Evolutionary conservation across 2,113 vertebrate genomes (phyloP).

Genomic region (Dipodomys stephensi): DNA sequence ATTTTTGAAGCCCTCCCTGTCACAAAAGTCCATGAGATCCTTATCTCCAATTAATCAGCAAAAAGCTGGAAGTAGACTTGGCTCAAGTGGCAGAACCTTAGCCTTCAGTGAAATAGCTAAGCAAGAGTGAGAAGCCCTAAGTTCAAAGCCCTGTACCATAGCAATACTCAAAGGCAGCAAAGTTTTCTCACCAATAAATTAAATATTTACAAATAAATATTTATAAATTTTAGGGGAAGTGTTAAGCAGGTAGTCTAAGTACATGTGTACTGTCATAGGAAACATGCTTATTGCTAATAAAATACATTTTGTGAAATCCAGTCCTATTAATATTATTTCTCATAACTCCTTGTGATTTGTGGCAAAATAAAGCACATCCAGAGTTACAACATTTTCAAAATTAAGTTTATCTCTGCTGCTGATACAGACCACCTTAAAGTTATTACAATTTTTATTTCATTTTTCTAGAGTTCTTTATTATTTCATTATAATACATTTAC

Average conservation of each 20-base stretch:
- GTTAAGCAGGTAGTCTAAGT: constrained; percentile 39
- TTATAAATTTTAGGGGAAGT: not conserved
- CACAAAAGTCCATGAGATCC: too few relatives aligned
- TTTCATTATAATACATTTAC: constrained; percentile 42
- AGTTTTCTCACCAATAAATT: not conserved
- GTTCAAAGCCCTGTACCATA: too few relatives aligned
- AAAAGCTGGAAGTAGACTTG: too few relatives aligned
- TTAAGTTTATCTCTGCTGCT: constrained; percentile 22
- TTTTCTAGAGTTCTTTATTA: constrained; percentile 20
- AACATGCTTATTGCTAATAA: constrained; percentile 18
- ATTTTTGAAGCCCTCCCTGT: too few relatives aligned
- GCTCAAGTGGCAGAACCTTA: too few relatives aligned
- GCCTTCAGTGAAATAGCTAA: too few relatives aligned
- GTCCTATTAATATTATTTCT: constrained; percentile 25
- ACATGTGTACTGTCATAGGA: constrained; percentile 8
- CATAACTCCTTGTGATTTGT: constrained; percentile 44
- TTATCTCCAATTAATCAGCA: too few relatives aligned
- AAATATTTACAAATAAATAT: too few relatives aligned
- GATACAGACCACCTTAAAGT: not conserved
- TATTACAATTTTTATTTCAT: constrained; percentile 1
- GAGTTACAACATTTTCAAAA: constrained; percentile 62
- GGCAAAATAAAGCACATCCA: constrained; percentile 55
- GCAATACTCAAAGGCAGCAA: not conserved
- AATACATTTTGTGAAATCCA: constrained; percentile 53
- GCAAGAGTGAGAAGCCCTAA: too few relatives aligned